Evolutionary conservation across 2,888 invertebrate genomes (phyloP).

Genomic region (Lasioglossum malachurum): DNA sequence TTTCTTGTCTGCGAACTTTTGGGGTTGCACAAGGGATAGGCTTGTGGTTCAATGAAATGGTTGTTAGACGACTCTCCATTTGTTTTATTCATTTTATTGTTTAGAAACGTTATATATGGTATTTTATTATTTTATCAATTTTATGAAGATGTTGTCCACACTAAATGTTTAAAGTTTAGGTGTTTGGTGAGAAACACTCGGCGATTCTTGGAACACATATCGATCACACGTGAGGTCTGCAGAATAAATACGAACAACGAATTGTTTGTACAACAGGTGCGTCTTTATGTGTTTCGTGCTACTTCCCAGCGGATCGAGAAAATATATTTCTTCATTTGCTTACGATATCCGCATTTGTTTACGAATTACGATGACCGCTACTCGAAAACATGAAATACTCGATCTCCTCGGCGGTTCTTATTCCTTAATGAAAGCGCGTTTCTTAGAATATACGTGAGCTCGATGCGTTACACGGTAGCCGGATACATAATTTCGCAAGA

Average conservation of each 20-base stretch:
- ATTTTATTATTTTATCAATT: neutral
- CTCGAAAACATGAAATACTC: neutral
- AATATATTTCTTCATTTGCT: neutral
- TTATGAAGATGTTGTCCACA: neutral
- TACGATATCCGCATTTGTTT: no score
- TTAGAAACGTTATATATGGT: neutral
- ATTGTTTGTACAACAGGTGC: neutral
- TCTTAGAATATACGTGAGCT: constrained; percentile 26
- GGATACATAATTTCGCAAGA: constrained; percentile 17
- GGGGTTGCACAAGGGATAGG: neutral
- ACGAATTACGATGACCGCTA: no score
- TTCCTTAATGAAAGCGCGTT: constrained; percentile 17
- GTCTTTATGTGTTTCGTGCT: neutral
- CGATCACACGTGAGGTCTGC: neutral
- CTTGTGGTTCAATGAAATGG: neutral
- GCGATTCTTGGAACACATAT: neutral
- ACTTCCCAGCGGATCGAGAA: neutral
- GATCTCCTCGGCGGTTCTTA: neutral
- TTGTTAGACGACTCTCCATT: neutral
- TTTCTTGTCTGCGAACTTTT: neutral
- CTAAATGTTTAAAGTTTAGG: neutral
- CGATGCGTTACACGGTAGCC: neutral
- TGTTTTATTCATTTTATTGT: neutral
- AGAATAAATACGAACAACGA: neutral
- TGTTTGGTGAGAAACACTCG: neutral